Evolutionary conservation across 1,140 invertebrate genomes (phyloP), one percentile per base, ranked within the genome.

Genomic region (Mycetomoellerius zeteki): DNA sequence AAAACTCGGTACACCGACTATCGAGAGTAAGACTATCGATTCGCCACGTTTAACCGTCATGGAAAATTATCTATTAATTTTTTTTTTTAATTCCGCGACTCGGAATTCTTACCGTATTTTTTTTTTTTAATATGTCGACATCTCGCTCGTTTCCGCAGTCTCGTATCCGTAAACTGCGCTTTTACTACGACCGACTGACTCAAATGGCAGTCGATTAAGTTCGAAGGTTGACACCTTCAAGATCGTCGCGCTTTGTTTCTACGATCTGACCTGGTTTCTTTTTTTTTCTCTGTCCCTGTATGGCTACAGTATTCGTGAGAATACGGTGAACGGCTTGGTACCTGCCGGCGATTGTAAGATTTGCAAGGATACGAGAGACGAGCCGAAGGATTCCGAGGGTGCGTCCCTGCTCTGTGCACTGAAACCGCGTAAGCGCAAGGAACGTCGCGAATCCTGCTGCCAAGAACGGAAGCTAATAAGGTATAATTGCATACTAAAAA

Each of bases 391-490:
- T 37, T 91, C 89, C 16, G 94, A 94, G 69, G 87, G 78, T 52
- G 86, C 92, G 24, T 92, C 92, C 0, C 82, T 93, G 60, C 92
- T 94, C 90, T 91, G 91, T 86, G 91, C 92, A 69, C 89, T 96
- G 90, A 94, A 95, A 90, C 94, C 96, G 47, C 96, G 97, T 84
- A 98, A 98, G 93, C 96, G 97, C 60, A 98, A 98, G 93, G 97
- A 98, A 94, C 96, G 97, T 58, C 96, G 97, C 73, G 97, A 98
- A 93, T 97, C 96, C 54, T 94, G 95, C 86, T 96, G 95, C 21
- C 96, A 97, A 91, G 97, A 98, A 92, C 96, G 97, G 76, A 98
- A 98, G 93, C 96, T 98, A 64, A 97, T 97, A 90, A 96, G 97
- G 95, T 97, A 96, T 72, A 54, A 19, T 30, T 21, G 37, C 71